Percentiles rank a stretch among this genome's conserved stretches.
phyloP scores from a whole-genome alignment of 2,113 vertebrate species.

The Pycnonotus jocosus region DNA sequence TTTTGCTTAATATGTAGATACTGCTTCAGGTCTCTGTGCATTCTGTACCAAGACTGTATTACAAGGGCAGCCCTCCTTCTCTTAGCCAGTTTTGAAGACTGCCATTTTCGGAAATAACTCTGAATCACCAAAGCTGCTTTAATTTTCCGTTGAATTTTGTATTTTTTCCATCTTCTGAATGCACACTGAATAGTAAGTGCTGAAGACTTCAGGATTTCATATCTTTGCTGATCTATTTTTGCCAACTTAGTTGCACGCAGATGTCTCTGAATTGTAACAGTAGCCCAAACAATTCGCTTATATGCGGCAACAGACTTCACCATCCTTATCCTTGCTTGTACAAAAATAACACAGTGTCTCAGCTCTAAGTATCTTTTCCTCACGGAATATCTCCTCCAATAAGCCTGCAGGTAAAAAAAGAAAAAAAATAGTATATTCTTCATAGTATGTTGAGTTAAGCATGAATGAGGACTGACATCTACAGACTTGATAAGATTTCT shows the following conservation, averaged over 20 bases:
- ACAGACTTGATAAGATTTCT: background rate
- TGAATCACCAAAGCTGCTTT: slow-evolving; percentile 75
- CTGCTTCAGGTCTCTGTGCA: slow-evolving; percentile 35
- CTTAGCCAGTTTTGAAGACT: slow-evolving; percentile 6
- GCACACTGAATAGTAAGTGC: slow-evolving; percentile 71
- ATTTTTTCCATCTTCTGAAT: slow-evolving; percentile 77
- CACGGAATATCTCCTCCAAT: slow-evolving; percentile 77
- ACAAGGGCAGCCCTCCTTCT: slow-evolving; percentile 68
- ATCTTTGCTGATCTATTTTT: slow-evolving; percentile 63
- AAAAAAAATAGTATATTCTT: background rate
- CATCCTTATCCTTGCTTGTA: slow-evolving; percentile 83
- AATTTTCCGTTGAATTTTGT: slow-evolving; percentile 52
- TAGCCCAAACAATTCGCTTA: slow-evolving; percentile 63
- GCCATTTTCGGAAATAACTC: slow-evolving; percentile 76
- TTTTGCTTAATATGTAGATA: slow-evolving; percentile 41
- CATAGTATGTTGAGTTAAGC: background rate
- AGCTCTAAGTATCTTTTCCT: slow-evolving; percentile 72
- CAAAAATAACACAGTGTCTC: slow-evolving; percentile 65
- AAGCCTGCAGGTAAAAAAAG: slow-evolving; percentile 57
- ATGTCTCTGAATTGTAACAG: slow-evolving; percentile 73
- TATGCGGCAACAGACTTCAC: slow-evolving; percentile 69
- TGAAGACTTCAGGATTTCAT: slow-evolving; percentile 63
- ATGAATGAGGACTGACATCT: background rate
- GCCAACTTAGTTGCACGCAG: slow-evolving; percentile 61
- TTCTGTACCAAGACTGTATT: slow-evolving; percentile 86